Evolutionary conservation across 2,888 invertebrate species (phyloP).

Genomic region (Mythimna pallens): DNA sequence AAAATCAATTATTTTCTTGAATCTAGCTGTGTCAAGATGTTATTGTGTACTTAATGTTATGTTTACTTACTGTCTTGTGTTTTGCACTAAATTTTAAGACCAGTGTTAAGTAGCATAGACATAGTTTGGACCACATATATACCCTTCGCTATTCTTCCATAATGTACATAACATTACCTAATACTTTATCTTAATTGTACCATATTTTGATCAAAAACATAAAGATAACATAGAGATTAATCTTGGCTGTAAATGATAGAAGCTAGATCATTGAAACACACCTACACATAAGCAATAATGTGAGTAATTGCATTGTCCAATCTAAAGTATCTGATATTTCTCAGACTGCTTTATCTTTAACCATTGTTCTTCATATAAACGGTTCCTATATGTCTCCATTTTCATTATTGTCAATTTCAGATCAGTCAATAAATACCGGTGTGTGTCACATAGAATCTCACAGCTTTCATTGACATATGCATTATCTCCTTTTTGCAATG

Average conservation of each 20-base stretch:
- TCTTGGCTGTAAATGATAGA: constrained; percentile 9
- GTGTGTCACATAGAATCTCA: constrained; percentile 58
- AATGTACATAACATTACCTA: constrained; percentile 37
- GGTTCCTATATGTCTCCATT: constrained; percentile 27
- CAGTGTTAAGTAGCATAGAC: constrained; percentile 67
- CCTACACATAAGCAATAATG: not conserved
- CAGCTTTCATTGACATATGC: constrained; percentile 18
- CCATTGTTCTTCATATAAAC: constrained; percentile 10
- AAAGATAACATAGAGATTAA: not conserved
- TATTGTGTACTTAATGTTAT: constrained; percentile 73
- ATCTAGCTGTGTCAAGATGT: constrained; percentile 50
- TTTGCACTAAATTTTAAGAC: constrained; percentile 71
- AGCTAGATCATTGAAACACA: not conserved
- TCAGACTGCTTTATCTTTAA: constrained; percentile 10
- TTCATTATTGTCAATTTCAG: constrained; percentile 15
- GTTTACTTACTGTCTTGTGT: constrained; percentile 60
- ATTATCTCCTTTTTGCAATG: constrained; percentile 17
- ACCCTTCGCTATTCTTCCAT: constrained; percentile 63
- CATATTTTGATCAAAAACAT: not conserved
- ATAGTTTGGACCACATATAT: constrained; percentile 65
- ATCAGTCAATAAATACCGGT: constrained; percentile 16
- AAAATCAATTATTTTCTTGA: constrained; percentile 35
- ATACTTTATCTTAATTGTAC: not conserved
- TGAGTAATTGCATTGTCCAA: constrained; percentile 1
- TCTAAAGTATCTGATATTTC: not conserved